Evolutionary conservation across 2,113 vertebrate species (phyloP).

Genomic region (Gymnogyps californianus): DNA sequence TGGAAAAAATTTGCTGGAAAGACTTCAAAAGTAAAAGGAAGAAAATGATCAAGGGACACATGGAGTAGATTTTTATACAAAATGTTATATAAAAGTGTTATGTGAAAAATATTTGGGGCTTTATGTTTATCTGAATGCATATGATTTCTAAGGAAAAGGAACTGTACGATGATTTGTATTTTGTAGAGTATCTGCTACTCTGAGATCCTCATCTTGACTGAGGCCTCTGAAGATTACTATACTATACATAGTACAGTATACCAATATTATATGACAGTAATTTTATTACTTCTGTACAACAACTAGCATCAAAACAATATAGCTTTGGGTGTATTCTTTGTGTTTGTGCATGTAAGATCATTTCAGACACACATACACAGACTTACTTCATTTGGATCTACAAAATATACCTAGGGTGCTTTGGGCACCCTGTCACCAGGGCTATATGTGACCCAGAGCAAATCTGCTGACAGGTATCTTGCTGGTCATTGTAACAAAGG

Average conservation of each 20-base stretch:
- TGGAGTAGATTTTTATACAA: background rate
- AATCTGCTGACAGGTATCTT: background rate
- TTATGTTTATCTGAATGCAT: background rate
- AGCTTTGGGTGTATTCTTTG: background rate
- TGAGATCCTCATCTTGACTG: background rate
- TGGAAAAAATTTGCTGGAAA: background rate
- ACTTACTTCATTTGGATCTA: background rate
- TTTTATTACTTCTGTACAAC: background rate
- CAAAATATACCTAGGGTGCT: background rate
- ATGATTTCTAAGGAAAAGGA: background rate
- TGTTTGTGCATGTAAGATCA: background rate
- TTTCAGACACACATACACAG: background rate
- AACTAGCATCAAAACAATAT: background rate
- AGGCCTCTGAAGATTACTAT: background rate
- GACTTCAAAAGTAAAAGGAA: background rate
- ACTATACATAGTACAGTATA: too few relatives aligned
- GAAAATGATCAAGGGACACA: background rate
- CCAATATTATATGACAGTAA: background rate
- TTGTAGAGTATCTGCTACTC: background rate
- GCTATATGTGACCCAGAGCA: background rate
- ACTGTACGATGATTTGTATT: background rate
- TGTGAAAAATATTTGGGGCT: background rate
- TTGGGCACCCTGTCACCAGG: background rate
- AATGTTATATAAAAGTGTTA: background rate
- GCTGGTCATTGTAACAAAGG: background rate